These are phyloP conservation scores for Suncus etruscus DNA, from an alignment of 2,113 vertebrate genomes.

Conservation along the genomic window DNA sequence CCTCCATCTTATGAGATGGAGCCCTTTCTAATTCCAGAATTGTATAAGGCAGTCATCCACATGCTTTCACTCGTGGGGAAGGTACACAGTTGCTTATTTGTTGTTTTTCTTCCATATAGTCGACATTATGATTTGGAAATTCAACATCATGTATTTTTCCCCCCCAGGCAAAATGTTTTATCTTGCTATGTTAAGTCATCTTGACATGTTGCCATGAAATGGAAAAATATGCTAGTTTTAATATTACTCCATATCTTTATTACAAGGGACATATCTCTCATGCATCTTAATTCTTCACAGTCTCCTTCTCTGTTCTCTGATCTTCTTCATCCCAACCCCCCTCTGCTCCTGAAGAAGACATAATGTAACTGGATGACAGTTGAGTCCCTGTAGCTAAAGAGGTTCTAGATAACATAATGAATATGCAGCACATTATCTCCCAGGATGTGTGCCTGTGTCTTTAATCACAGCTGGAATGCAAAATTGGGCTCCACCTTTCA, in stretches of 20 bases:
- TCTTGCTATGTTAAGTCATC: conserved; percentile 86
- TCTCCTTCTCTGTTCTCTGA: conserved; percentile 68
- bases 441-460: conserved; percentile 80
- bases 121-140: conserved; percentile 85
- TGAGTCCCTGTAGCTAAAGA: conserved; percentile 85
- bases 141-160: conserved; percentile 65
- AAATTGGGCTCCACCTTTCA: conserved; percentile 91
- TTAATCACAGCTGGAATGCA: conserved; percentile 93
- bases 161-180: conserved; percentile 85
- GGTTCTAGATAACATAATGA: conserved; percentile 90
- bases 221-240: conserved; percentile 87
- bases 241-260: conserved; percentile 87
- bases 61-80: conserved; percentile 77
- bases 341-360: conserved; percentile 78
- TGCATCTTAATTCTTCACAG: conserved; percentile 86
- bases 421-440: conserved; percentile 85
- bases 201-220: conserved; percentile 86
- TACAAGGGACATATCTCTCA: conserved; percentile 80
- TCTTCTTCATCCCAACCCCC: conserved; percentile 53
- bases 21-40: conserved; percentile 76
- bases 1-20: conserved; percentile 77
- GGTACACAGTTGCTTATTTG: conserved; percentile 75
- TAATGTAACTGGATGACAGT: conserved; percentile 83
- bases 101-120: conserved; percentile 77
- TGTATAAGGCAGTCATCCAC: conserved; percentile 75